Conservation (phyloP, 2,113 vertebrate species). For the Seriola rivoliana region DNA sequence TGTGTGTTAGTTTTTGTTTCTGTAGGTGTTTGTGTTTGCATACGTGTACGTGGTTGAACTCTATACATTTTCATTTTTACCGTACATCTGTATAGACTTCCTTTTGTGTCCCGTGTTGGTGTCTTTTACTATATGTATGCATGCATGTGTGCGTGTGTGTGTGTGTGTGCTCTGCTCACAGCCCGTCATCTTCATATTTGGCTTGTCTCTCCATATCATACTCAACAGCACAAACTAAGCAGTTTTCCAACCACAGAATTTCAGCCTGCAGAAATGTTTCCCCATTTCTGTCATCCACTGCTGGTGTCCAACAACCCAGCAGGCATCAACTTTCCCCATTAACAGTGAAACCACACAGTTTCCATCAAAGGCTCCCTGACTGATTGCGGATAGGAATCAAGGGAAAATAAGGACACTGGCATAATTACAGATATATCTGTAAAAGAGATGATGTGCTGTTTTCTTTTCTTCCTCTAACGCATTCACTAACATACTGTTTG, state of each 20-base stretch:
- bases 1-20: slow-evolving; percentile 85
- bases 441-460: slow-evolving; percentile 21
- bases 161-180: slow-evolving; percentile 42
- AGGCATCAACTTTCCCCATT: slow-evolving; percentile 74
- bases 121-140: slow-evolving; percentile 52
- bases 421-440: slow-evolving; percentile 52
- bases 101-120: slow-evolving; percentile 42
- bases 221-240: slow-evolving; percentile 75
- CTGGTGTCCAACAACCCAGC: slow-evolving; percentile 73
- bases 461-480: slow-evolving; percentile 3
- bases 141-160: slow-evolving; percentile 24
- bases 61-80: slow-evolving; percentile 39
- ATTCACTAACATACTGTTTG: slow-evolving; percentile 61
- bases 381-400: slow-evolving; percentile 60
- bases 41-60: slow-evolving; percentile 52
- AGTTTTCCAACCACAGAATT: slow-evolving; percentile 81
- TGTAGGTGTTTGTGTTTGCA: slow-evolving; percentile 79
- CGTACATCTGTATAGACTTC: slow-evolving; percentile 27
- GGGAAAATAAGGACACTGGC: slow-evolving; percentile 44
- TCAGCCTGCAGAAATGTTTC: slow-evolving; percentile 77
- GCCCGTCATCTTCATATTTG: slow-evolving; percentile 58
- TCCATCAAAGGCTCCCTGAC: slow-evolving; percentile 64
- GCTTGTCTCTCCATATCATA: slow-evolving; percentile 71
- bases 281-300: slow-evolving; percentile 72
- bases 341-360: slow-evolving; percentile 75